Conservation (phyloP, 2,888 invertebrate species). For the Apocheima hispidaria region DNA sequence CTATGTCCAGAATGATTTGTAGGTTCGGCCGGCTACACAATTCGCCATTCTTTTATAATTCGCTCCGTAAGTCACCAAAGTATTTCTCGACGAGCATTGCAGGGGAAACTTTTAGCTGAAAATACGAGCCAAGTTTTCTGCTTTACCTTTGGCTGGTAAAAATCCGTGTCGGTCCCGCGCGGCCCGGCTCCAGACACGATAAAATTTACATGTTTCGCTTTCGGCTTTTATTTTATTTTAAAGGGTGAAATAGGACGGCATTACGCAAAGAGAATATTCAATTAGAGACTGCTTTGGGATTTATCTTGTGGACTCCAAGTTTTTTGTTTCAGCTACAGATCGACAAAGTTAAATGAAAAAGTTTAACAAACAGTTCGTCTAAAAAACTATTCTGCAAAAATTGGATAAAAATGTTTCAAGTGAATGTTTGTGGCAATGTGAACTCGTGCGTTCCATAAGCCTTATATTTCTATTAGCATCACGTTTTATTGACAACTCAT, state of each 20-base stretch:
- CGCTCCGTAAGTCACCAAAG: constrained; percentile 77
- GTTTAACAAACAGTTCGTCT: constrained; percentile 6
- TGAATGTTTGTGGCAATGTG: neutral
- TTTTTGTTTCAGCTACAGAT: constrained; percentile 12
- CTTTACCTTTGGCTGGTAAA: constrained; percentile 75
- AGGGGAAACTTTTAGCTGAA: constrained; percentile 77
- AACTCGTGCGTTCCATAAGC: neutral
- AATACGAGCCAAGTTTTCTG: constrained; percentile 81
- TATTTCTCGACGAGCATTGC: constrained; percentile 77
- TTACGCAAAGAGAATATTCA: constrained; percentile 84
- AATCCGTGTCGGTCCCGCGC: constrained; percentile 69
- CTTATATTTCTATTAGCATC: neutral
- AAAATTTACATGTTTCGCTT: constrained; percentile 84
- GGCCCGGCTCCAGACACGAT: constrained; percentile 75
- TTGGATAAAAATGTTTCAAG: neutral
- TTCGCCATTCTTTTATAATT: constrained; percentile 76
- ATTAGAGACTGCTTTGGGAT: constrained; percentile 79
- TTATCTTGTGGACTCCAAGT: constrained; percentile 51
- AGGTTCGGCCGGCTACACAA: constrained; percentile 62
- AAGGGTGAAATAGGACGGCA: constrained; percentile 82
- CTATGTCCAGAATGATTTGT: constrained; percentile 69
- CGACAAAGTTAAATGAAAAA: constrained; percentile 32
- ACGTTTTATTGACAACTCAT: neutral
- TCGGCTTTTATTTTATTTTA: constrained; percentile 83
- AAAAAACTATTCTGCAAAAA: neutral